phyloP scores from a whole-genome alignment of 1,140 invertebrate species.

The Eulimnadia texana region DNA sequence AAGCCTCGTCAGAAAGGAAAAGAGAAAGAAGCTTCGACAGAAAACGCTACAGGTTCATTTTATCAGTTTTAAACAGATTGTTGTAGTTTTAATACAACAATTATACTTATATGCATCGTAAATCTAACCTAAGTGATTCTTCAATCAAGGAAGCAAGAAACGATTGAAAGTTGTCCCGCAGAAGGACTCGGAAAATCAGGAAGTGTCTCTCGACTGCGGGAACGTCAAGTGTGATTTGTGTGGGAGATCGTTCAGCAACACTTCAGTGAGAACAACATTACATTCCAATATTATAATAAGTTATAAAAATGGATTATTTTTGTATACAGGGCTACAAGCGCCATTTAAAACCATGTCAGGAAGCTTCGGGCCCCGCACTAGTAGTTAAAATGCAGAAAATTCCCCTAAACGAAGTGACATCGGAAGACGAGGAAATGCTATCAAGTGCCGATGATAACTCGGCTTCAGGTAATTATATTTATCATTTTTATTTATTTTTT shows the following conservation, averaged over 20 bases:
- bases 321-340: slow-evolving; percentile 14
- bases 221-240: slow-evolving; percentile 16
- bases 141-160: too few relatives aligned
- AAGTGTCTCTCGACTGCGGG: slow-evolving; percentile 4
- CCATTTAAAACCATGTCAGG: slow-evolving; percentile 14
- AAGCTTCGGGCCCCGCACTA: slow-evolving; percentile 10
- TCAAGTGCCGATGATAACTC: not conserved
- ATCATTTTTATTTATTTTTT: too few relatives aligned
- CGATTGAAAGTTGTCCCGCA: too few relatives aligned
- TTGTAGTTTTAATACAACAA: too few relatives aligned
- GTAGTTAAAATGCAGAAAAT: slow-evolving; percentile 16
- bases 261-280: slow-evolving; percentile 13
- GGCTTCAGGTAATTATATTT: too few relatives aligned
- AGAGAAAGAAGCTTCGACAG: not conserved
- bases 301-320: not conserved
- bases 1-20: not conserved
- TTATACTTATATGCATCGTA: too few relatives aligned
- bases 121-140: too few relatives aligned
- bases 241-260: slow-evolving; percentile 17
- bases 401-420: not conserved
- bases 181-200: too few relatives aligned
- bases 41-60: not conserved
- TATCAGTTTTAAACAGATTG: too few relatives aligned
- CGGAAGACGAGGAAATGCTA: not conserved
- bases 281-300: not conserved